Evolutionary conservation across 2,888 invertebrate genomes (phyloP).

Genomic region (Athalia cordata): DNA sequence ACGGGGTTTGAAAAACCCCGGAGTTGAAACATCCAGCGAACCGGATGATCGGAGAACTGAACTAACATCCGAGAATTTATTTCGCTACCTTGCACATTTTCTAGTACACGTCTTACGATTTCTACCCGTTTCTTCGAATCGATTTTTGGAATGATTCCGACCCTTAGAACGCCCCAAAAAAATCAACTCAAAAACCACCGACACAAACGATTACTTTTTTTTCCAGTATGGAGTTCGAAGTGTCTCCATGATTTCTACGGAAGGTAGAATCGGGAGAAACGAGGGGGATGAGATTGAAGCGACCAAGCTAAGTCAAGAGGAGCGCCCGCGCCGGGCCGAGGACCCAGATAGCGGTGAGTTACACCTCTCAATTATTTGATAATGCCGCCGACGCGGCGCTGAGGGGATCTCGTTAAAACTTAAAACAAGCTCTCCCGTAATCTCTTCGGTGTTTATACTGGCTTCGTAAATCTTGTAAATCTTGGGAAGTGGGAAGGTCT

Average conservation of each 20-base stretch:
- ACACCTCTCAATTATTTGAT: conserved; percentile 74
- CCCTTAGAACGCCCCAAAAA: too few species aligned
- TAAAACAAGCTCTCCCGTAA: conserved; percentile 72
- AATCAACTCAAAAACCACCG: too few species aligned
- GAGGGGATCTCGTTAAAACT: conserved; percentile 73
- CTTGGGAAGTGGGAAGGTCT: conserved; percentile 56
- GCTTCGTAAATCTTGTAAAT: conserved; percentile 68
- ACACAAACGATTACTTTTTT: too few species aligned
- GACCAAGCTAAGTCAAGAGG: conserved; percentile 49
- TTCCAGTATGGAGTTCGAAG: too few species aligned
- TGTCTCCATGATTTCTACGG: neutral
- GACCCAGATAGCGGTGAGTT: conserved; percentile 70
- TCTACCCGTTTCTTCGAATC: too few species aligned
- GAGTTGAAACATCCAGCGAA: too few species aligned
- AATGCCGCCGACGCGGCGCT: conserved; percentile 71
- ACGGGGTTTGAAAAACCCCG: conserved; percentile 7
- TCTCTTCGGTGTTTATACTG: conserved; percentile 72
- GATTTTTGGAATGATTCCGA: too few species aligned
- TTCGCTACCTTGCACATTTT: too few species aligned
- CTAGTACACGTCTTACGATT: too few species aligned
- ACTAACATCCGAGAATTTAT: too few species aligned
- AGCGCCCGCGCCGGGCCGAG: conserved; percentile 60
- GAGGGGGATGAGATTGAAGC: conserved; percentile 47
- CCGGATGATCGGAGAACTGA: too few species aligned
- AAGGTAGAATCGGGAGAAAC: conserved; percentile 30